Evolutionary conservation across 2,113 vertebrate species (phyloP), one percentile per base, ranked within the genome.

Genomic region (Heloderma charlesbogerti): DNA sequence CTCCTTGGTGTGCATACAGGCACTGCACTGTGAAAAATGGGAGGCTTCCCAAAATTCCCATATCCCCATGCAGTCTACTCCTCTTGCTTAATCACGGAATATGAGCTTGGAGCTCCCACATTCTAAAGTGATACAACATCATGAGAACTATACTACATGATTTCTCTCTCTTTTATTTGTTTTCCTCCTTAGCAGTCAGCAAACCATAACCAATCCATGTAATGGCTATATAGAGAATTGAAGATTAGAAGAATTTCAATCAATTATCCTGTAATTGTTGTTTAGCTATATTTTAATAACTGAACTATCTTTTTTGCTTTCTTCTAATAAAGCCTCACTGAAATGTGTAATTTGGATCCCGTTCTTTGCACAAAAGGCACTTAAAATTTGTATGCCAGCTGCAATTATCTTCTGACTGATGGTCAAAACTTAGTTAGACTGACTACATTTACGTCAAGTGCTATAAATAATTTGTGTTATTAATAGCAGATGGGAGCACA

Each of bases 211-310:
- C 29, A 90, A 94, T 94, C 87, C 43, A 90, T 93, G 91, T 90
- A 88, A 93, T 79, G 86, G 91, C 90, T 57, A 88, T 86, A 92
- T 20, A 13, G 80, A 86, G 90, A 93, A 77, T 22, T 31, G 89
- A 90, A 92, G 48, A 63, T 93, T 15, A 92, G 93, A 92, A 84
- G 79, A 63, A 91, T 94, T 94, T 91, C 88, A 93, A 91, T 94
- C 95, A 94, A 92, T 84, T 94, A 78, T 40, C 15, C 94, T 93
- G 69, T 91, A 95, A 95, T 31, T 95, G 81, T 91, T 95, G 63
- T 89, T 89, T 43, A 94, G 69, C n/a, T 94, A 74, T 9, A 4
- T 82, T 4, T 0, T 75, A 93, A 82, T 92, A 96, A 94, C 87
- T 48, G 51, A 94, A 95, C 91, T 54, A 84, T 82, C 88, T 74